A percentile compares a stretch with the other conserved stretches of the same genome.
phyloP scores from a whole-genome alignment of 2,797 vertebrate genomes.

The Chloroceryle amazona region DNA sequence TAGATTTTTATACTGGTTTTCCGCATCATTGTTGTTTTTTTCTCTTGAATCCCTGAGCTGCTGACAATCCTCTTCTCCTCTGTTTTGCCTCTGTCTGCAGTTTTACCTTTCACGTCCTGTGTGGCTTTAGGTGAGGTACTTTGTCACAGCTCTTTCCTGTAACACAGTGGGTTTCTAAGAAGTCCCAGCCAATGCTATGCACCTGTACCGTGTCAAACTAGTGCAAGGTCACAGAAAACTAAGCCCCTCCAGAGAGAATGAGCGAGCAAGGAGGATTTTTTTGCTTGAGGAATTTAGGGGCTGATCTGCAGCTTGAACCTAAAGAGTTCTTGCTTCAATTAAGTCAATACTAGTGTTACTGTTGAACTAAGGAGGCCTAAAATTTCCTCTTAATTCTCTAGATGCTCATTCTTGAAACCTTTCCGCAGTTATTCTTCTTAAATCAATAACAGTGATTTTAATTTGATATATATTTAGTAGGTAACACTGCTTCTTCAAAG shows the following conservation, averaged over 20 bases:
- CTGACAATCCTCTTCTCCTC: not conserved
- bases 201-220: not conserved
- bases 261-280: not conserved
- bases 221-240: not conserved
- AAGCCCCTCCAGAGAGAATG: not conserved
- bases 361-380: not conserved
- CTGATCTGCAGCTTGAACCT: not conserved
- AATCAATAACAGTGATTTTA: not conserved
- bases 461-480: not conserved
- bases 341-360: not conserved
- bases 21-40: not conserved
- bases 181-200: not conserved
- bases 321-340: not conserved
- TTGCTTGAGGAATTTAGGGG: not conserved
- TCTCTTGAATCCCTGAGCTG: not conserved
- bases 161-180: not conserved
- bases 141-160: not conserved
- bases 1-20: not conserved
- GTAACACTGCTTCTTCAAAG: not conserved
- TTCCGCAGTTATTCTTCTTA: not conserved
- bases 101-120: not conserved
- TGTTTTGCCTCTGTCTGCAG: not conserved
- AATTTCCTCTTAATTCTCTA: not conserved
- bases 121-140: not conserved
- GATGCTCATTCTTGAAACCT: not conserved